Evolutionary conservation across 35 echinoderm and acorn worm species (phyloP).

Genomic region (Ophiothrix spiculata): DNA sequence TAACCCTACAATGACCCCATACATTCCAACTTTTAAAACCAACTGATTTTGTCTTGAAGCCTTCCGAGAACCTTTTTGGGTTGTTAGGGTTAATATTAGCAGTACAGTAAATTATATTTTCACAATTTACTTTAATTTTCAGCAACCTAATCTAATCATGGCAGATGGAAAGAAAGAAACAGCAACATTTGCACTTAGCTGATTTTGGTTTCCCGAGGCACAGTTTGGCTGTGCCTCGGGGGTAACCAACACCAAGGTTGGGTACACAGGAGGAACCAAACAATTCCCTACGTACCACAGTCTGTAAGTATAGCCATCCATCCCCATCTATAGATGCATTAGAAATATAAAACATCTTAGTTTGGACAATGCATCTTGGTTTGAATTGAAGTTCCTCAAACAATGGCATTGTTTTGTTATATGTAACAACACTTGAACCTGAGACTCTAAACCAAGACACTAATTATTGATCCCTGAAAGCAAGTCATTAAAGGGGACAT

Average conservation of each 20-base stretch:
- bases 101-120: neutral
- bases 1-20: neutral
- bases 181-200: constrained; percentile 97
- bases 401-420: too few relatives aligned
- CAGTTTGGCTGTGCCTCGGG: constrained; percentile 98
- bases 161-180: constrained; percentile 55
- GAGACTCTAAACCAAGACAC: too few relatives aligned
- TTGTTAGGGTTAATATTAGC: neutral
- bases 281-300: constrained; percentile 83
- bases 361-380: too few relatives aligned
- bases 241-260: constrained; percentile 89
- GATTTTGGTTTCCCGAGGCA: constrained; percentile 99
- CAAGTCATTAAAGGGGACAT: too few relatives aligned
- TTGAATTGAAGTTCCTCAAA: too few relatives aligned
- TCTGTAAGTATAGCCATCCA: constrained; percentile 62
- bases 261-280: constrained; percentile 89
- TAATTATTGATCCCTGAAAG: too few relatives aligned
- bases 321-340: too few relatives aligned
- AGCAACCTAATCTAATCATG: neutral
- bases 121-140: neutral
- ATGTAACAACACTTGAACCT: too few relatives aligned
- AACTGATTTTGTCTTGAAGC: neutral
- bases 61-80: neutral
- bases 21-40: neutral
- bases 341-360: too few relatives aligned